Percentiles rank a stretch among this genome's conserved stretches.
phyloP scores from a whole-genome alignment of 2,797 vertebrate genomes.

The Microhierax caerulescens region DNA sequence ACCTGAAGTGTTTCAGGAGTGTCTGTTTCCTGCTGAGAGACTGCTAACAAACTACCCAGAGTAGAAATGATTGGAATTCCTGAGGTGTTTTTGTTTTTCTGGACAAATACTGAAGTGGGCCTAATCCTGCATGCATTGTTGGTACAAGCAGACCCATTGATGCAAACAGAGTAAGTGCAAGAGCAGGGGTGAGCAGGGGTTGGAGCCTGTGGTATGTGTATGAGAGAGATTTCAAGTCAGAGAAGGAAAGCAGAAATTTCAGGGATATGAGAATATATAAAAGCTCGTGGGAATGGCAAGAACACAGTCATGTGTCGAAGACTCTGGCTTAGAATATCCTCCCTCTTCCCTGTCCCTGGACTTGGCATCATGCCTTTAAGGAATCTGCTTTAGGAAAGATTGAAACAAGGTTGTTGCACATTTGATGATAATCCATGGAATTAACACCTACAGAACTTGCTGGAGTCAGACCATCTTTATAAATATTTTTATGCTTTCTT shows the following conservation, averaged over 20 bases:
- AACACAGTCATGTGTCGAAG: not conserved
- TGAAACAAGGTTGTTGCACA: not conserved
- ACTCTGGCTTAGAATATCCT: not conserved
- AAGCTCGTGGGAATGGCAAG: not conserved
- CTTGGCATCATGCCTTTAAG: not conserved
- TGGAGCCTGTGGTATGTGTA: not conserved
- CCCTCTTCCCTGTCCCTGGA: not conserved
- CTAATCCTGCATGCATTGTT: fast-evolving
- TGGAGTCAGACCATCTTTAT: not conserved
- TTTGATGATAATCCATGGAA: not conserved
- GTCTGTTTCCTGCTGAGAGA: not conserved
- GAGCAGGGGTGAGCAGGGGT: not conserved
- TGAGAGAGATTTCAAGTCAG: not conserved
- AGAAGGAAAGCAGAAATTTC: not conserved
- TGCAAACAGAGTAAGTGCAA: not conserved
- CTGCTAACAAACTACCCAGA: not conserved
- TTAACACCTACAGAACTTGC: not conserved
- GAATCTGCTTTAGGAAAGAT: not conserved
- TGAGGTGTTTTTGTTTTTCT: not conserved
- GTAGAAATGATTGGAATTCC: not conserved
- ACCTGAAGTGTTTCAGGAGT: not conserved
- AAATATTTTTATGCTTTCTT: not conserved
- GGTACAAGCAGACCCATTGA: not conserved
- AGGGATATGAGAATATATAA: not conserved
- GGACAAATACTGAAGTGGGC: not conserved